phyloP scores from a whole-genome alignment of 2,888 invertebrate genomes.

The Eupithecia exiguata region DNA sequence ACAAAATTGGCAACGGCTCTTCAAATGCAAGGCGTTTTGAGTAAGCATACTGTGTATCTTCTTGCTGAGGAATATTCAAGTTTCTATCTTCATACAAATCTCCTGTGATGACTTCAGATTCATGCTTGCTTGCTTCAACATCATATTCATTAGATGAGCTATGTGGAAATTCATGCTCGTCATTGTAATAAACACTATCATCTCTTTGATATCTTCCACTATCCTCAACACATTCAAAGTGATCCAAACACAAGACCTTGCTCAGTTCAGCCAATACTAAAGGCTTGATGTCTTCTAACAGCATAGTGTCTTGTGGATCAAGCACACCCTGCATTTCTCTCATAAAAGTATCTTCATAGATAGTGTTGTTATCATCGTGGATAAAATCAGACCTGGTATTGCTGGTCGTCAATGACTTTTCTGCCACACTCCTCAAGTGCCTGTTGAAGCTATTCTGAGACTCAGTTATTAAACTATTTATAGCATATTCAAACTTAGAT shows the following conservation, averaged over 20 bases:
- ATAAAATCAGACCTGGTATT: slow-evolving; percentile 74
- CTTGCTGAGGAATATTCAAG: not conserved
- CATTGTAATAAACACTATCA: slow-evolving; percentile 48
- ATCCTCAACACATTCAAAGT: slow-evolving; percentile 61
- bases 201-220: slow-evolving; percentile 43
- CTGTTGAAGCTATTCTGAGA: slow-evolving; percentile 78
- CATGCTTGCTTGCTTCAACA: slow-evolving; percentile 39
- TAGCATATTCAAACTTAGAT: slow-evolving; percentile 80
- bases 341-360: slow-evolving; percentile 91
- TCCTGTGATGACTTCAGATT: slow-evolving; percentile 28
- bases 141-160: slow-evolving; percentile 46
- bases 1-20: slow-evolving; percentile 51
- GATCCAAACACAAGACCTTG: slow-evolving; percentile 80
- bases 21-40: slow-evolving; percentile 37
- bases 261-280: slow-evolving; percentile 84
- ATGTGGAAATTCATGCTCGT: slow-evolving; percentile 44
- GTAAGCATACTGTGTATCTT: slow-evolving; percentile 35
- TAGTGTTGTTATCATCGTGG: slow-evolving; percentile 85
- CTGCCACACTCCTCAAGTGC: slow-evolving; percentile 75
- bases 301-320: slow-evolving; percentile 83
- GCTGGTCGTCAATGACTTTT: slow-evolving; percentile 67
- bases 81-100: slow-evolving; percentile 31
- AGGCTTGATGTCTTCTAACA: slow-evolving; percentile 84
- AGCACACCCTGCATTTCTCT: slow-evolving; percentile 85
- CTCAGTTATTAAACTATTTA: slow-evolving; percentile 78